These are phyloP conservation scores for Drosophila insularis DNA, from an alignment of 1,140 invertebrate species.

Conservation along the genomic window DNA sequence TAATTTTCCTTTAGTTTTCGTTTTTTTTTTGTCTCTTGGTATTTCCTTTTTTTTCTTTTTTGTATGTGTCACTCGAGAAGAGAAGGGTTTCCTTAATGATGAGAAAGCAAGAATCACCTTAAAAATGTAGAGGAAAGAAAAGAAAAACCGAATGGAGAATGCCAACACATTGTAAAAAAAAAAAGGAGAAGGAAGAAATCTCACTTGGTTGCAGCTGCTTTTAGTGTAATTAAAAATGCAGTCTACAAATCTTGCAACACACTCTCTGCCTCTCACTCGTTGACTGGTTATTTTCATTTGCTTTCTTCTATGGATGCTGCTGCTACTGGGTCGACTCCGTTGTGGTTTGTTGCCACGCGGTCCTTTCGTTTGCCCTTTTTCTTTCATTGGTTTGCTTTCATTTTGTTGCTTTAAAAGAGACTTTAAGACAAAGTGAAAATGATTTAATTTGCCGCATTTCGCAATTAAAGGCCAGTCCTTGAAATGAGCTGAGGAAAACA, in stretches of 20 bases:
- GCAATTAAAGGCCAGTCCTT: slow-evolving; percentile 71
- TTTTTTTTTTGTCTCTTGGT: slow-evolving; percentile 7
- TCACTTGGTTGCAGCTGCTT: slow-evolving; percentile 52
- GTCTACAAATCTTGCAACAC: slow-evolving; percentile 45
- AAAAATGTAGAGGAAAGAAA: slow-evolving; percentile 19
- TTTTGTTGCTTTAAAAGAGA: slow-evolving; percentile 14
- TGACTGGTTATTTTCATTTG: slow-evolving; percentile 51
- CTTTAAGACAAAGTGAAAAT: slow-evolving; percentile 49
- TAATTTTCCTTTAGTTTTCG: slow-evolving; percentile 36
- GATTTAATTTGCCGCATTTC: slow-evolving; percentile 76
- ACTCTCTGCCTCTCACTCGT: slow-evolving; percentile 20
- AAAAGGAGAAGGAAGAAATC: slow-evolving; percentile 27
- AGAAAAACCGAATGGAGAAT: slow-evolving; percentile 21
- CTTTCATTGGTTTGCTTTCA: background rate
- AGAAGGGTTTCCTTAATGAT: slow-evolving; percentile 18
- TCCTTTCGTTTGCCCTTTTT: slow-evolving; percentile 39
- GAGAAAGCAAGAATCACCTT: slow-evolving; percentile 33
- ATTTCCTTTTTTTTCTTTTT: slow-evolving; percentile 33
- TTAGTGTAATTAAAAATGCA: slow-evolving; percentile 75
- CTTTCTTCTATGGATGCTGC: slow-evolving; percentile 30
- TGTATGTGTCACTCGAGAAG: slow-evolving; percentile 38
- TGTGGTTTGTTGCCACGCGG: slow-evolving; percentile 37
- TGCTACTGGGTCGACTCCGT: slow-evolving; percentile 36
- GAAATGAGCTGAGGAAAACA: slow-evolving; percentile 59
- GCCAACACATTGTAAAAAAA: slow-evolving; percentile 1